Evolutionary conservation across 2,113 vertebrate species (phyloP), one percentile per base, ranked within the genome.

Genomic region (Clarias batrachus): DNA sequence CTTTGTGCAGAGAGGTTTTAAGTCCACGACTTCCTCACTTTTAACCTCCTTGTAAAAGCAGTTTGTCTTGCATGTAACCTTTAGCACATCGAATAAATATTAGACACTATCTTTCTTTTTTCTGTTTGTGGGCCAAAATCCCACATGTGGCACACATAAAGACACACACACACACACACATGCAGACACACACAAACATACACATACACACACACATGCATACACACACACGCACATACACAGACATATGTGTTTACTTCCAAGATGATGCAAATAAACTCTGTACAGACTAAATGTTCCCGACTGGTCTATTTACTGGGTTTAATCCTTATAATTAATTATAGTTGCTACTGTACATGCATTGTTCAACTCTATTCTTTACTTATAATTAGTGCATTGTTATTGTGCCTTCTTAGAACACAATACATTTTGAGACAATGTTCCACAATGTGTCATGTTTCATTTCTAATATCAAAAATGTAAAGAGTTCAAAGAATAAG

Each of bases 11-110:
- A 17, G 27, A 68, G 52, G 52, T 9, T 81, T 91, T 82, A 88
- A 91, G 87, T 89, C 82, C 78, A 91, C 86, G 76, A 89, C 91
- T 87, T 90, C 83, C 87, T 91, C 89, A 90, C 81, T 90, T 91
- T 73, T 48, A 48, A 25, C 37, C 71, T 74, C 76, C 84, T 70
- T 62, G 52, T 79, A 78, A 85, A 48, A 71, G 79, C 60, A 66
- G 70, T n/a, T 73, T 79, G 57, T 83, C 37, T 76, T 78, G 77
- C 81, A 30, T 48, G 12, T 63, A 57, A 65, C 57, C 80, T 87
- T 86, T 87, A 73, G 76, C 30, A 16, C 25, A 21, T 4, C 19
- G 59, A 13, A 25, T 68, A 4, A 11, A 57, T 56, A 25, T 37
- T 17, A 56, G 41, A 74, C 33, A 76, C 65, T 57, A 73, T 79